Evolutionary conservation across 2,888 invertebrate genomes (phyloP).

Genomic region (Candidula unifasciata): DNA sequence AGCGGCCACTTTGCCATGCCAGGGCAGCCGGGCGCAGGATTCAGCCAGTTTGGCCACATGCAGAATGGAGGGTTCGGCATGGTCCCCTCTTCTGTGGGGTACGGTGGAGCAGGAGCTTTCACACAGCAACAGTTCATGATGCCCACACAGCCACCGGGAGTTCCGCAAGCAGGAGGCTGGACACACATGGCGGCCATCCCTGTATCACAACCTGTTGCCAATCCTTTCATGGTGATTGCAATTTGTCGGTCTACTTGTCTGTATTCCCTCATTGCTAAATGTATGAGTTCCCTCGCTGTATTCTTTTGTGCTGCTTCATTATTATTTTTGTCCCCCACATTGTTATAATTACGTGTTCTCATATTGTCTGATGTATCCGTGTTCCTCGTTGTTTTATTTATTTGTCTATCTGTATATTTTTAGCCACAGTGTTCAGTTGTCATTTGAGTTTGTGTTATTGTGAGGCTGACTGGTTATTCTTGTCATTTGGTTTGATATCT

Average conservation of each 20-base stretch:
- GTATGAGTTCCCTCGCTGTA: no score
- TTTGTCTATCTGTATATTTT: no score
- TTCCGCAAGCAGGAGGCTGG: constrained; percentile 43
- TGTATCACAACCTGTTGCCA: constrained; percentile 57
- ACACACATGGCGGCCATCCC: constrained; percentile 45
- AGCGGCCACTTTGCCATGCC: constrained; percentile 45
- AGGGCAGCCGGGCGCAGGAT: constrained; percentile 55
- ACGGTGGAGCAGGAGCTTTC: constrained; percentile 38
- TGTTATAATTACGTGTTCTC: no score
- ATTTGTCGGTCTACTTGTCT: no score
- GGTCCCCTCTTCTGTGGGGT: constrained; percentile 28
- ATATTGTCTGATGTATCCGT: neutral
- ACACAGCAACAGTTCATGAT: constrained; percentile 54
- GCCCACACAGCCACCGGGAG: constrained; percentile 51
- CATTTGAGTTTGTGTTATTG: no score
- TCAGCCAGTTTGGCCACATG: constrained; percentile 54
- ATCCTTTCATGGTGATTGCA: constrained; percentile 69
- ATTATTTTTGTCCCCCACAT: no score
- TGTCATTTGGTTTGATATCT: no score
- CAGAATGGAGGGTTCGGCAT: constrained; percentile 67
- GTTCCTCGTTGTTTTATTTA: neutral
- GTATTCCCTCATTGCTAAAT: no score
- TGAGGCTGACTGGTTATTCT: no score
- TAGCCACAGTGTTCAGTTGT: no score
- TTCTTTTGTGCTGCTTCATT: no score